Percentiles rank a stretch among this genome's conserved stretches.
These are phyloP conservation scores for Acanthoscelides obtectus DNA, from an alignment of 2,888 invertebrate genomes.

Conservation along the genomic window DNA sequence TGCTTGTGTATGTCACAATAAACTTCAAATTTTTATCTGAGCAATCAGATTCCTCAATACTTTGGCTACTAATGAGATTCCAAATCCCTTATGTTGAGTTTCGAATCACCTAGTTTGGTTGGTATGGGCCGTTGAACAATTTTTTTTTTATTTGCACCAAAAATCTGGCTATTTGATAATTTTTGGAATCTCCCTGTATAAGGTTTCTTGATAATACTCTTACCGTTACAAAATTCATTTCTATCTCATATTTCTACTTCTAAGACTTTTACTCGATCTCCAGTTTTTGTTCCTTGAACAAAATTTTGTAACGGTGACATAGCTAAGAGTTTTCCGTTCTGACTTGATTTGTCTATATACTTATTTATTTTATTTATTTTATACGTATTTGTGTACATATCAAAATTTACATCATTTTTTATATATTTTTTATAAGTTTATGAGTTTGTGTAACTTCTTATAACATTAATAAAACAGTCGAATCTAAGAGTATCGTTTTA, in stretches of 20 bases:
- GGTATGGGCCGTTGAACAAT: too few species aligned
- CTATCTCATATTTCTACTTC: not conserved
- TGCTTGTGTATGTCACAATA: too few species aligned
- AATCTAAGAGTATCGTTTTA: not conserved
- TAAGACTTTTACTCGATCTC: not conserved
- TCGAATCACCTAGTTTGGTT: too few species aligned
- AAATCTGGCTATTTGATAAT: too few species aligned
- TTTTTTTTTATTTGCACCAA: too few species aligned
- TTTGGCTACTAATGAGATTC: too few species aligned
- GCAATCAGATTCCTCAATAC: too few species aligned
- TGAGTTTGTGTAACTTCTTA: not conserved
- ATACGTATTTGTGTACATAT: conserved; percentile 11
- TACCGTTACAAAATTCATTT: conserved; percentile 33
- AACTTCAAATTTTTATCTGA: too few species aligned
- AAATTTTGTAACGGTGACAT: conserved; percentile 11
- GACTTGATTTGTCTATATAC: conserved; percentile 1
- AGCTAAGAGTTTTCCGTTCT: not conserved
- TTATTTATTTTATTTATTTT: conserved; percentile 14
- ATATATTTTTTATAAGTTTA: conserved; percentile 1
- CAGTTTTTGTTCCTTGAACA: not conserved
- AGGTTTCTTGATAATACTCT: conserved; percentile 24
- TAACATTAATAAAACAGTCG: not conserved
- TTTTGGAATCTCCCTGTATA: conserved; percentile 20
- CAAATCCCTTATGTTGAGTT: too few species aligned
- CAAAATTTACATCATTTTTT: conserved; percentile 4